Evolutionary conservation across 2,888 invertebrate genomes (phyloP).

Genomic region (Ophonus ardosiacus): DNA sequence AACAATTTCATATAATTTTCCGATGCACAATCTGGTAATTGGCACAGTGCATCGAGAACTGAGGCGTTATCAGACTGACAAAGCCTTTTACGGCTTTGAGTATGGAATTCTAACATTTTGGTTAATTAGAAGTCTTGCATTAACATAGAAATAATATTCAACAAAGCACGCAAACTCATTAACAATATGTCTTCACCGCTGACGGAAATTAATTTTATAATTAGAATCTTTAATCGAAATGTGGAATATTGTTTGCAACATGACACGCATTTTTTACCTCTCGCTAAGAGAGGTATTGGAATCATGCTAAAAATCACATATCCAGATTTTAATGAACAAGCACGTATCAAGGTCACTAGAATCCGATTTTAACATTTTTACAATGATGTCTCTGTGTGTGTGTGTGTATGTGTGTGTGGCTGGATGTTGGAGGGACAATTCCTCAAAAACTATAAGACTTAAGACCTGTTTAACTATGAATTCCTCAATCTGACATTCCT

Average conservation of each 20-base stretch:
- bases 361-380: too few relatives aligned
- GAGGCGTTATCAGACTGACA: not conserved
- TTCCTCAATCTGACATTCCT: too few relatives aligned
- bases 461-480: too few relatives aligned
- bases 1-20: not conserved
- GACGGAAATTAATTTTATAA: constrained; percentile 37
- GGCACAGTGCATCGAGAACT: not conserved
- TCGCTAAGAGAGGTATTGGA: too few relatives aligned
- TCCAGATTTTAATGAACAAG: too few relatives aligned
- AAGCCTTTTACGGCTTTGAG: constrained; percentile 8
- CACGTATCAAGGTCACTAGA: too few relatives aligned
- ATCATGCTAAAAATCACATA: too few relatives aligned
- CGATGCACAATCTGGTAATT: constrained; percentile 3
- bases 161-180: constrained; percentile 57
- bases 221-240: constrained; percentile 24
- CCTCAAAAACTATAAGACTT: too few relatives aligned
- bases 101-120: constrained; percentile 30
- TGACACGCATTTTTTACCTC: constrained; percentile 10
- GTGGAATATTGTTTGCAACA: not conserved
- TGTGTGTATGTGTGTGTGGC: too few relatives aligned
- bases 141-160: constrained; percentile 57
- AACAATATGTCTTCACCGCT: constrained; percentile 29
- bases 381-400: too few relatives aligned
- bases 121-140: constrained; percentile 17
- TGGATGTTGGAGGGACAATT: too few relatives aligned